phyloP scores from a whole-genome alignment of 2,888 invertebrate genomes.

The Aphidoletes aphidimyza region DNA sequence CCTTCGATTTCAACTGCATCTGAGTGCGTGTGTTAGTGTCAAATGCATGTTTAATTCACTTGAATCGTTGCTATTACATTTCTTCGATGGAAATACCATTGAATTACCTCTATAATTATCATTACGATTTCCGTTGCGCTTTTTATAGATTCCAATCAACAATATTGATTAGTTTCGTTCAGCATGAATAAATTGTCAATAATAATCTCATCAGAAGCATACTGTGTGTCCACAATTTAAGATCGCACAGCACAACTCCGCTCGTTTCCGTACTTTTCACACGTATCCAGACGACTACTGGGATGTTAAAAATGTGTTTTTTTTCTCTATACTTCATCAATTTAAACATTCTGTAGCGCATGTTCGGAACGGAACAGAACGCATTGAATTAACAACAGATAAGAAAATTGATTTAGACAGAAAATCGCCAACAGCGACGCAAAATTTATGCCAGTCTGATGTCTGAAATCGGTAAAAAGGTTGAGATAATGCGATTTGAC shows the following conservation, averaged over 20 bases:
- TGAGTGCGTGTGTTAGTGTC: neutral
- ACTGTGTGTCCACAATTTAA: neutral
- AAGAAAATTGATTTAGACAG: constrained; percentile 35
- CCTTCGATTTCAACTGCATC: too few species aligned
- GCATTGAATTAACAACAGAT: neutral
- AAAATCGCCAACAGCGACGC: neutral
- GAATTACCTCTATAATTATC: constrained; percentile 33
- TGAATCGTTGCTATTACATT: neutral
- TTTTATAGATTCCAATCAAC: constrained; percentile 36
- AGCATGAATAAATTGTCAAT: constrained; percentile 42
- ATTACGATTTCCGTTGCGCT: neutral
- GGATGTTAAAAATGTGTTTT: neutral
- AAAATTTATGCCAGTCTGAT: neutral
- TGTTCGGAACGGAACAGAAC: neutral
- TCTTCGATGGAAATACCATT: neutral
- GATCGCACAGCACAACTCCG: neutral
- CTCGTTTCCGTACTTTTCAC: neutral
- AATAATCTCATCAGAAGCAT: neutral
- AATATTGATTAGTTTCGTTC: constrained; percentile 2
- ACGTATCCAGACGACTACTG: neutral
- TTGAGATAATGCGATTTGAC: neutral
- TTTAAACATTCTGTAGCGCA: too few species aligned
- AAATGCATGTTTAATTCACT: neutral
- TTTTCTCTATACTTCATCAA: too few species aligned
- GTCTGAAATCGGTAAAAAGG: neutral